Conservation (phyloP, 2,113 vertebrate species). For the Physeter macrocephalus region DNA sequence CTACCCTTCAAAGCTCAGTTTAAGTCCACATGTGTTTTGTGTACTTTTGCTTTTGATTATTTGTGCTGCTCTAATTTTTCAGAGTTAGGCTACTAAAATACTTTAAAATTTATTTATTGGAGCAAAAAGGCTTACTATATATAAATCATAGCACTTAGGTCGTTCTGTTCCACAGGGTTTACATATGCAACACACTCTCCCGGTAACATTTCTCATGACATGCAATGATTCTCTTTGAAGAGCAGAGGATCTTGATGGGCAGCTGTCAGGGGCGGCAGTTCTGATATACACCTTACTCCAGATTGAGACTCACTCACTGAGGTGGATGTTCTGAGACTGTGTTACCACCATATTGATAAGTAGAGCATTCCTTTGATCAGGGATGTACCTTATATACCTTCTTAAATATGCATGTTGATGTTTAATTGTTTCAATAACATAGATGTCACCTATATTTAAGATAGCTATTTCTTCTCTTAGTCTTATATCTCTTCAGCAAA, state of each 20-base stretch:
- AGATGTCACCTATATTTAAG: background rate
- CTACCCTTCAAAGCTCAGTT: background rate
- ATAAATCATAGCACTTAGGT: background rate
- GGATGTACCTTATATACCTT: background rate
- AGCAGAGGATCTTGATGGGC: background rate
- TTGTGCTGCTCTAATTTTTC: background rate
- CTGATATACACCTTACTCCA: background rate
- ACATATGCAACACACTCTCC: background rate
- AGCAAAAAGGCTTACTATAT: background rate
- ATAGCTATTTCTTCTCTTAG: background rate
- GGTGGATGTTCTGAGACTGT: background rate
- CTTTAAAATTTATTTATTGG: background rate
- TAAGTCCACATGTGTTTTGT: background rate
- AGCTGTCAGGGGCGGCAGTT: background rate
- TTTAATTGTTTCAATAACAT: background rate
- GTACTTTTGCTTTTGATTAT: background rate
- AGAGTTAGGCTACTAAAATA: background rate
- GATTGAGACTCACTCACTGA: background rate
- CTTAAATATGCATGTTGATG: background rate
- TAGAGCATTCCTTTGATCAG: background rate
- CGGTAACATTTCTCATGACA: background rate
- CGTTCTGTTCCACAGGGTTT: background rate
- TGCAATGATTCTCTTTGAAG: background rate
- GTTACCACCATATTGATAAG: background rate
- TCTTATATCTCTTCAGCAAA: background rate